A percentile compares a stretch with the other conserved stretches of the same genome.
Evolutionary conservation across 2,797 vertebrate genomes (phyloP).

Genomic region (Mormyrus proboscirostris): DNA sequence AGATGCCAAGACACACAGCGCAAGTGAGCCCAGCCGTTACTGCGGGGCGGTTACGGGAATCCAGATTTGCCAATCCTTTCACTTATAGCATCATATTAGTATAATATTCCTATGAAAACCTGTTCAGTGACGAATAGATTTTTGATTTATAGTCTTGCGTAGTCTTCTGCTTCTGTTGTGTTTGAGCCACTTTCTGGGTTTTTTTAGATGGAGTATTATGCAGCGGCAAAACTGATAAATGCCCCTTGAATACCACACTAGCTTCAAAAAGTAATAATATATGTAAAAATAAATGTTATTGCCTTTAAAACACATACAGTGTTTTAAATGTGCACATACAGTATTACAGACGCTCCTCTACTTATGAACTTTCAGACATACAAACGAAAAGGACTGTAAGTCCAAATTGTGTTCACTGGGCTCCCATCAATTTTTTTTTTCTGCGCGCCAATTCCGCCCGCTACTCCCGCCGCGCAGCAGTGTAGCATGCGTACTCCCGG

Average conservation of each 20-base stretch:
- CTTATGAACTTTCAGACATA: no score
- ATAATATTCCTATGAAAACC: background rate
- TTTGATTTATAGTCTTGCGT: background rate
- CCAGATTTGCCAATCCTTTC: background rate
- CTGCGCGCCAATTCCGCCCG: no score
- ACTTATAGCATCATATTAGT: background rate
- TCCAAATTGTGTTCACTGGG: no score
- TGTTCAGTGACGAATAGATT: background rate
- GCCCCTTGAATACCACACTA: background rate
- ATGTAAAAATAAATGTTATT: background rate
- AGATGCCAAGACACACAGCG: slow-evolving; percentile 38
- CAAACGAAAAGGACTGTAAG: no score
- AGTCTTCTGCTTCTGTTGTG: background rate
- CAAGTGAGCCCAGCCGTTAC: slow-evolving; percentile 42
- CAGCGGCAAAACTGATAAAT: background rate
- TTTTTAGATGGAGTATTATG: background rate
- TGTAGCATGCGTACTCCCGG: no score
- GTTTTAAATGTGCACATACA: background rate
- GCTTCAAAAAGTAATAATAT: background rate
- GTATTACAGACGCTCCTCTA: background rate
- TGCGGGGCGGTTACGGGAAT: background rate
- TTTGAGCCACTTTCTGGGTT: background rate
- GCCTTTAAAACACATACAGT: background rate
- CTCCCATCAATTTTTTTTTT: no score
- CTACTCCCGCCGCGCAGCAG: no score